These are phyloP conservation scores for Invenusta paracnida DNA, from an alignment of 2,888 invertebrate genomes.

Conservation along the genomic window DNA sequence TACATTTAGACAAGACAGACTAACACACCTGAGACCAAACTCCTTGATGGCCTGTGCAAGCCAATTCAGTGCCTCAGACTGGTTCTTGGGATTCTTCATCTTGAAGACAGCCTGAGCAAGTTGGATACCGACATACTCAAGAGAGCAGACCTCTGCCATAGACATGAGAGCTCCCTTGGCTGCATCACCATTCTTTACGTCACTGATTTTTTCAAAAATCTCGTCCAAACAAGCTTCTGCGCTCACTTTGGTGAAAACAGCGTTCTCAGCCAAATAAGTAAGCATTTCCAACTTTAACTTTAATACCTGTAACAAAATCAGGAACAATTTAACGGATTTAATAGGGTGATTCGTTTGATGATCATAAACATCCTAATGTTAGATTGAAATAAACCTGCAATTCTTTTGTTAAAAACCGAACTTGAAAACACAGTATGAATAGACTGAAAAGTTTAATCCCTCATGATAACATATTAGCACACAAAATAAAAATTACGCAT, in stretches of 20 bases:
- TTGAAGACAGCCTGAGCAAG: slow-evolving; percentile 72
- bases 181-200: slow-evolving; percentile 69
- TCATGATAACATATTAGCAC: too few relatives aligned
- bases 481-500: too few relatives aligned
- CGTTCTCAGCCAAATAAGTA: slow-evolving; percentile 72
- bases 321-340: background rate
- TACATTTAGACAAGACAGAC: too few relatives aligned
- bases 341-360: background rate
- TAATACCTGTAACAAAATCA: slow-evolving; percentile 64
- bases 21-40: slow-evolving; percentile 75
- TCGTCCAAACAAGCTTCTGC: slow-evolving; percentile 74
- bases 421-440: too few relatives aligned
- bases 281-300: slow-evolving; percentile 76
- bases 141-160: slow-evolving; percentile 72
- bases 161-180: slow-evolving; percentile 70
- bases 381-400: background rate
- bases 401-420: too few relatives aligned
- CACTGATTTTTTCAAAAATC: slow-evolving; percentile 76
- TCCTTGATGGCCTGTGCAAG: slow-evolving; percentile 73
- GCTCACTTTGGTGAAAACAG: slow-evolving; percentile 65
- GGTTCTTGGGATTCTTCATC: slow-evolving; percentile 85
- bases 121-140: slow-evolving; percentile 69
- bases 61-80: slow-evolving; percentile 79
- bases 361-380: background rate
- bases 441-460: too few relatives aligned